Base-by-base conservation (phyloP, 2,113 vertebrate genomes). In the Bambusicola thoracicus region DNA sequence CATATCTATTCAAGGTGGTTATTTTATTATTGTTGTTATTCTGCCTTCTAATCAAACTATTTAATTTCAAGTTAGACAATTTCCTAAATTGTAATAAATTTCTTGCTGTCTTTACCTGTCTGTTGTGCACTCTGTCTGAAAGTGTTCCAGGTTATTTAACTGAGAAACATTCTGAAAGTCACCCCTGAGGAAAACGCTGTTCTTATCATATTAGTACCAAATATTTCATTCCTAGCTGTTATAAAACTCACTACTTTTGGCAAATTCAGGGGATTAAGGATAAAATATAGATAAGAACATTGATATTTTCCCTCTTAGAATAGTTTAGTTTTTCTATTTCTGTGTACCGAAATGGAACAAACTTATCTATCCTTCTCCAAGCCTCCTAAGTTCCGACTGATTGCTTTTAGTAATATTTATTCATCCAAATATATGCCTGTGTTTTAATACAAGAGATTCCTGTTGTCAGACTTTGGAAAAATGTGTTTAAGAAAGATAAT, bases 81-180 rank as follows among this genome's bases (percentile, higher is more conserved):
- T 55, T 77, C 81, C 65, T 77, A 49, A 87, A 84, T 84, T 63
- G 53, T 32, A 44, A 86, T 84, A 43, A 59, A 74, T 4, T 5
- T 86, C 30, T 78, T 22, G 2, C 38, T 77, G 49, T 73, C 38
- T 63, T 62, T 38, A 70, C 5, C 12, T 1, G 1, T 1, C 3
- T 48, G 32, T n/a, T 91, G 4, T 59, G 7, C 11, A 22, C 12
- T 40, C 58, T 74, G 13, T 22, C n/a, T 89, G 74, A 94, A 91
- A 79, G 10, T 63, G 3, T 68, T 95, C 20, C 62, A 82, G 30
- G 17, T 85, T 81, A 48, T 89, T 87, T 48, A 73, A 75, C 15
- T 48, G 34, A 19, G 78, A 87, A 85, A 80, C 9, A 53, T 38
- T 91, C 85, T 89, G 67, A 89, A 95, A 95, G 81, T 85, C 48